These are phyloP conservation scores for Kryptolebias ocellatus DNA, from an alignment of 2,797 vertebrate genomes.

Conservation along the genomic window DNA sequence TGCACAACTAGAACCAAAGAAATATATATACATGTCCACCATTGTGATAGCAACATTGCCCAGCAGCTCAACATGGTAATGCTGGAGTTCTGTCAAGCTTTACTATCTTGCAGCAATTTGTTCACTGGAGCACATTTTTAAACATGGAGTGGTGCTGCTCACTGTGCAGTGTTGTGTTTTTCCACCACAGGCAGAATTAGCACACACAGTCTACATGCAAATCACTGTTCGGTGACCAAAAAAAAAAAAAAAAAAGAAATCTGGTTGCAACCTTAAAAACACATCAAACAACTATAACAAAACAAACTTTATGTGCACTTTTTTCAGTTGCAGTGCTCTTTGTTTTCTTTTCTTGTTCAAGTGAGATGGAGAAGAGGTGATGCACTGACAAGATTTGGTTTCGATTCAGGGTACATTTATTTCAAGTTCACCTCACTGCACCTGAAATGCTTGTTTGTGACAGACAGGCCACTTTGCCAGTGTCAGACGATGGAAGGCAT, in stretches of 20 bases:
- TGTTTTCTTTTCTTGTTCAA: constrained; percentile 34
- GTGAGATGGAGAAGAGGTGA: constrained; percentile 38
- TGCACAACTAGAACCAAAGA: constrained; percentile 18
- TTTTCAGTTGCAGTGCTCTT: constrained; percentile 21
- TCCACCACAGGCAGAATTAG: constrained; percentile 47
- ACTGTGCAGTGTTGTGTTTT: constrained; percentile 45
- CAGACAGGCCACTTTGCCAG: constrained; percentile 73
- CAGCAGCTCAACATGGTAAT: constrained; percentile 58
- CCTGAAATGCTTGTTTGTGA: constrained; percentile 72
- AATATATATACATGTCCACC: background rate
- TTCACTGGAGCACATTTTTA: constrained; percentile 64
- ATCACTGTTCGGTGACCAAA: constrained; percentile 40
- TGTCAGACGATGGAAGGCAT: constrained; percentile 65
- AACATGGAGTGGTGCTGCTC: constrained; percentile 60
- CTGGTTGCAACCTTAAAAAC: background rate
- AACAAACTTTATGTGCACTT: background rate
- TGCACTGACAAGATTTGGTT: constrained; percentile 60
- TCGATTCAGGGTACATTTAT: constrained; percentile 72
- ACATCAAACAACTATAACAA: background rate
- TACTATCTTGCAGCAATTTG: constrained; percentile 65
- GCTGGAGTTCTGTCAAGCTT: constrained; percentile 64
- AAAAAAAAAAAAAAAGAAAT: constrained; percentile 35
- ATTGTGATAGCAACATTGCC: constrained; percentile 63
- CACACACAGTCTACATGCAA: constrained; percentile 36
- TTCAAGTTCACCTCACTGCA: constrained; percentile 72